A percentile compares a stretch with the other conserved stretches of the same genome.
phyloP scores from a whole-genome alignment of 2,113 vertebrate species.

The Halcyon senegalensis region DNA sequence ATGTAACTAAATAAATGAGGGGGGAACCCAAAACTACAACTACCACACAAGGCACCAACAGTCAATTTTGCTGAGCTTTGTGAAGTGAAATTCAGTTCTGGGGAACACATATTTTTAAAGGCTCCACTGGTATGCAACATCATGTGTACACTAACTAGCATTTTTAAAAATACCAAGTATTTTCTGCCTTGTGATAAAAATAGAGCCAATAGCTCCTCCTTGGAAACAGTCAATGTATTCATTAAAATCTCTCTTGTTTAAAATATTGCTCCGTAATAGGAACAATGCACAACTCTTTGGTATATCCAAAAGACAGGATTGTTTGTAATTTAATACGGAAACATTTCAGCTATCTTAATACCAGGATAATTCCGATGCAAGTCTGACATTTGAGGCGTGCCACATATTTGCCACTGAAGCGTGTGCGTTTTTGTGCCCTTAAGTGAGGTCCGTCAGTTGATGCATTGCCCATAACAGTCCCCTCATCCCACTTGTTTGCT shows the following conservation, averaged over 20 bases:
- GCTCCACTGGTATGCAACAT: neutral
- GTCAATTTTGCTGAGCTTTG: neutral
- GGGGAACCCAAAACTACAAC: neutral
- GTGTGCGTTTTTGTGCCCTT: neutral
- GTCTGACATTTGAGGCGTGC: slow-evolving; percentile 9
- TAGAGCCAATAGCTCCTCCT: neutral
- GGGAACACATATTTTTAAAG: neutral
- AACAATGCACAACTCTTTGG: neutral
- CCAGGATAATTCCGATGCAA: neutral
- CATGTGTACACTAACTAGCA: neutral
- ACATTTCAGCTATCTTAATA: slow-evolving; percentile 55
- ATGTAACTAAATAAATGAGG: neutral
- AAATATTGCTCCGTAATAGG: neutral
- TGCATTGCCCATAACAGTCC: neutral
- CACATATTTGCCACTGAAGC: neutral
- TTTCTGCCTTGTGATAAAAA: neutral
- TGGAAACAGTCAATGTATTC: neutral
- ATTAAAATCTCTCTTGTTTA: neutral
- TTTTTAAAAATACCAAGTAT: neutral
- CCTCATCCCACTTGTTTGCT: neutral
- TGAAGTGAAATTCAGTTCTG: neutral
- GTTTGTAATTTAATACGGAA: slow-evolving; percentile 59
- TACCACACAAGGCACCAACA: neutral
- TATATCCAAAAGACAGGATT: neutral
- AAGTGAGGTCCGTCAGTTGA: neutral